Evolutionary conservation across 1,140 invertebrate genomes (phyloP).

Genomic region (Gyrodactylus bullatarudis): DNA sequence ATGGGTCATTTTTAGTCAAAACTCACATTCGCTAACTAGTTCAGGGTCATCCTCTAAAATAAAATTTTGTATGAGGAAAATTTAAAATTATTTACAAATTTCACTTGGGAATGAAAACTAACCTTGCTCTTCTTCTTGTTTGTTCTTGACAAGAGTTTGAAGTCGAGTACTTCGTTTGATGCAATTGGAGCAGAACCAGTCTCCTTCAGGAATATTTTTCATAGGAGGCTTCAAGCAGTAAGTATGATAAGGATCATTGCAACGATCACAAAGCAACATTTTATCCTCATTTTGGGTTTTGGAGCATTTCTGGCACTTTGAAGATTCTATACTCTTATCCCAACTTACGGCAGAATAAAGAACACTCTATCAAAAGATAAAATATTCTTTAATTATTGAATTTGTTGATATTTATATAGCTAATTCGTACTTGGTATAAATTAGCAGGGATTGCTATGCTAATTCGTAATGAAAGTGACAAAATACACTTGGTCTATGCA

Average conservation of each 20-base stretch:
- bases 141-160: neutral
- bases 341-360: neutral
- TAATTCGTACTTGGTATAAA: no score
- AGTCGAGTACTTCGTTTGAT: no score
- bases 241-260: constrained; percentile 21
- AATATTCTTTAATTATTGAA: no score
- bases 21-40: no score
- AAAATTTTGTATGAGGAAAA: no score
- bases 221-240: constrained; percentile 19
- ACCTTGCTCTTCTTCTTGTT: neutral
- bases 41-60: no score
- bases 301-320: constrained; percentile 22
- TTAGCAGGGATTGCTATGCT: no score
- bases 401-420: no score
- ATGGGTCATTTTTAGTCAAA: no score
- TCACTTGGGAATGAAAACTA: neutral
- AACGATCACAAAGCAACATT: constrained; percentile 20
- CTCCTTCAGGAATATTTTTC: constrained; percentile 16
- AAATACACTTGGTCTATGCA: no score
- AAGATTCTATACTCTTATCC: neutral
- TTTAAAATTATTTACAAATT: neutral
- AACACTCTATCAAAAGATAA: no score
- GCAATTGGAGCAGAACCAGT: constrained; percentile 35
- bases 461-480: no score
- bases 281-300: constrained; percentile 16